These are phyloP conservation scores for Coreius guichenoti DNA, from an alignment of 2,797 vertebrate genomes.

Conservation along the genomic window DNA sequence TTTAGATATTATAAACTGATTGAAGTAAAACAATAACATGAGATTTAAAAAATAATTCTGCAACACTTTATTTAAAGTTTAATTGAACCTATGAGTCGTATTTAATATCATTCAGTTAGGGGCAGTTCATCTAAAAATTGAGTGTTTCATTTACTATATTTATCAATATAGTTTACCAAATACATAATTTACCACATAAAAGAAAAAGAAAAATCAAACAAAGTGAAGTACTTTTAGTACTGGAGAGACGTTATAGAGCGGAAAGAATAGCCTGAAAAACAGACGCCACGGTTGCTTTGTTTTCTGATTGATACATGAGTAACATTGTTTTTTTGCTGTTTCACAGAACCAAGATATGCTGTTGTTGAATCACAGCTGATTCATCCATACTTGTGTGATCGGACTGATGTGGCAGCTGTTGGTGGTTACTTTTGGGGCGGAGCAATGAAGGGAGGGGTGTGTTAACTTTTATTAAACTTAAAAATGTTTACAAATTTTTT, in stretches of 20 bases:
- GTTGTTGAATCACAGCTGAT: background rate
- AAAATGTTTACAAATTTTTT: background rate
- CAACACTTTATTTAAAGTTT: background rate
- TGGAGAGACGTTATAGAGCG: background rate
- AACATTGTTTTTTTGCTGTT: background rate
- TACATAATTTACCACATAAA: no score
- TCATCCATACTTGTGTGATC: background rate
- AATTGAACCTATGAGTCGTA: background rate
- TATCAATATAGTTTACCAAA: no score
- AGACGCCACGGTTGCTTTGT: background rate
- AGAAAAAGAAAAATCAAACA: no score
- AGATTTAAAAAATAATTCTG: background rate
- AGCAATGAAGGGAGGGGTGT: background rate
- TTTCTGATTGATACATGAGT: background rate
- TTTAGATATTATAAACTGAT: background rate
- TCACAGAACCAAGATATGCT: background rate
- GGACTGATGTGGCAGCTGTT: background rate
- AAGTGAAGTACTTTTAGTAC: no score
- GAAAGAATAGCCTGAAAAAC: background rate
- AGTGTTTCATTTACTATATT: no score
- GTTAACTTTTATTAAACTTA: background rate
- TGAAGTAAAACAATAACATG: background rate
- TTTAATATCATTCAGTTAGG: no score
- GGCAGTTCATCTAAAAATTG: no score
- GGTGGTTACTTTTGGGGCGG: background rate